Percentiles rank a stretch among this genome's conserved stretches.
Evolutionary conservation across 2,888 invertebrate genomes (phyloP).

Genomic region (Drosophila villosipedis): DNA sequence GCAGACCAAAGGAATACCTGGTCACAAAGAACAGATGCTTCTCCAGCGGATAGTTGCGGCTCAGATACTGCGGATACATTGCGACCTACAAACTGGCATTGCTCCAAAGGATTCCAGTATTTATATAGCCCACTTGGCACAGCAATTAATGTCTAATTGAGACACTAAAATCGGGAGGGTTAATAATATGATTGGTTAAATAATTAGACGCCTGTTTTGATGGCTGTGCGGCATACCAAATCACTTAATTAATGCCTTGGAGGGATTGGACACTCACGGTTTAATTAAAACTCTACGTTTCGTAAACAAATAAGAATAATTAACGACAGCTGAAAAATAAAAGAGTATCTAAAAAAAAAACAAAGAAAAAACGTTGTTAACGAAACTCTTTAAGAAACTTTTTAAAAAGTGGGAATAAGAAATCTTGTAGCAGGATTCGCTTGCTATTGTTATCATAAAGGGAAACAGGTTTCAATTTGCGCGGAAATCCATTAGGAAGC

Average conservation of each 20-base stretch:
- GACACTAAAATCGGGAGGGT: background rate
- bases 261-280: slow-evolving; percentile 30
- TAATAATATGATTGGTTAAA: slow-evolving; percentile 54
- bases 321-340: background rate
- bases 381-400: background rate
- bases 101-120: slow-evolving; percentile 3
- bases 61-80: slow-evolving; percentile 65
- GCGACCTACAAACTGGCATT: slow-evolving; percentile 1
- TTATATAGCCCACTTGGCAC: slow-evolving; percentile 26
- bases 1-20: slow-evolving; percentile 55
- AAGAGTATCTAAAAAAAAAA: background rate
- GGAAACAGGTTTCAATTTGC: background rate
- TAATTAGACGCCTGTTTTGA: slow-evolving; percentile 42
- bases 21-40: slow-evolving; percentile 68
- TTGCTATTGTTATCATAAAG: background rate
- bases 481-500: background rate
- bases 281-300: slow-evolving; percentile 10
- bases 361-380: background rate
- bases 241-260: slow-evolving; percentile 33
- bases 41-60: slow-evolving; percentile 52
- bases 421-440: background rate
- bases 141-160: slow-evolving; percentile 21
- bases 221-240: slow-evolving; percentile 41
- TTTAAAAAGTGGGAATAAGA: background rate
- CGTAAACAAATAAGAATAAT: slow-evolving; percentile 4